phyloP scores from a whole-genome alignment of 1,140 invertebrate species.

The Brachionus koreanus region DNA sequence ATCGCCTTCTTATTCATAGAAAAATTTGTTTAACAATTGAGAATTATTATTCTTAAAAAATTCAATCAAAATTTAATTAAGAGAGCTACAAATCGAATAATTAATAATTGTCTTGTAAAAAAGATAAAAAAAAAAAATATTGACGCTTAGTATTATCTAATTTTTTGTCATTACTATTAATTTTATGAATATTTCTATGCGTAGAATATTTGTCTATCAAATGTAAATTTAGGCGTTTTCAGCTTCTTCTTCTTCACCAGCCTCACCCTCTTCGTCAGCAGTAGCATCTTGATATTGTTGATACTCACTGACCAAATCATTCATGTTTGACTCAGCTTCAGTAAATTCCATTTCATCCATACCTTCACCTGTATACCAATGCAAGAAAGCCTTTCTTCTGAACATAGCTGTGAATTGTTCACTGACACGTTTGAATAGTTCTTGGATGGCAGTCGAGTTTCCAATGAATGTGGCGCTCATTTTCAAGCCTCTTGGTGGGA shows the following conservation, averaged over 20 bases:
- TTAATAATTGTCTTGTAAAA: not conserved
- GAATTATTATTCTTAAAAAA: not conserved
- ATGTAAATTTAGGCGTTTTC: constrained; percentile 13
- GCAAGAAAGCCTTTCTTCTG: constrained; percentile 81
- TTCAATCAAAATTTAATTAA: not conserved
- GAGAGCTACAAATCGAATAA: not conserved
- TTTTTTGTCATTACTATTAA: not conserved
- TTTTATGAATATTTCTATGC: not conserved
- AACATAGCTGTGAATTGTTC: constrained; percentile 88
- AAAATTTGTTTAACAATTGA: not conserved
- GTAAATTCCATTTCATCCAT: constrained; percentile 67
- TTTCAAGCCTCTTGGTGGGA: constrained; percentile 80
- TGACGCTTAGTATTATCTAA: not conserved
- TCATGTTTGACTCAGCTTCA: constrained; percentile 69
- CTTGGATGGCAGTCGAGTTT: constrained; percentile 44
- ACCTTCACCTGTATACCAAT: constrained; percentile 73
- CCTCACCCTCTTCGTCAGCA: constrained; percentile 43
- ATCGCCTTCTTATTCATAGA: not conserved
- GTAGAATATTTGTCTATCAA: not conserved
- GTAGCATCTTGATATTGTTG: constrained; percentile 71
- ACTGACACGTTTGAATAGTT: constrained; percentile 48
- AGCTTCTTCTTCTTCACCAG: constrained; percentile 43
- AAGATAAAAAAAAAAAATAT: not conserved
- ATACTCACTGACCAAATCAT: constrained; percentile 78
- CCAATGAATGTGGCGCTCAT: constrained; percentile 83